These are phyloP conservation scores for Eristalis pertinax DNA, from an alignment of 2,888 invertebrate genomes.

Conservation along the genomic window DNA sequence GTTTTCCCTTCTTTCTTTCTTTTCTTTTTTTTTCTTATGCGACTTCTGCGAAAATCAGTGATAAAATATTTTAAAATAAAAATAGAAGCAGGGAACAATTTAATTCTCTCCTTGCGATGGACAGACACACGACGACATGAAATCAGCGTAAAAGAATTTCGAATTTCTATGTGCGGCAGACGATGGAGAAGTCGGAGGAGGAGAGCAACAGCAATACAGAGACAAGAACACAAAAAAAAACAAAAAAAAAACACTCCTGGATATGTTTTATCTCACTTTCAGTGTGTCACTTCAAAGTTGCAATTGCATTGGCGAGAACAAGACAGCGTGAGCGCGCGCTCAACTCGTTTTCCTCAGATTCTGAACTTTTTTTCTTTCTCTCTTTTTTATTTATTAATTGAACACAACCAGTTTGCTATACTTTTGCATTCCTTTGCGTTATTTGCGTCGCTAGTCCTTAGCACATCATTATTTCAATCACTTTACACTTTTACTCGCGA, in stretches of 20 bases:
- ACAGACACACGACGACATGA: slow-evolving; percentile 54
- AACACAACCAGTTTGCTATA: slow-evolving; percentile 58
- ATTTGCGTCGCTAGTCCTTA: not conserved
- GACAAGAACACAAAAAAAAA: slow-evolving; percentile 36
- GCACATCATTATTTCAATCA: not conserved
- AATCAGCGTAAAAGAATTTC: slow-evolving; percentile 72
- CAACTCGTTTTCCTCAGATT: slow-evolving; percentile 43
- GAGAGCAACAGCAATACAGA: slow-evolving; percentile 27
- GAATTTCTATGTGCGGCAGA: slow-evolving; percentile 22
- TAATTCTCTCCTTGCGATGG: slow-evolving; percentile 26
- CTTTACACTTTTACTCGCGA: not conserved
- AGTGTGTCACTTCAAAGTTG: slow-evolving; percentile 49
- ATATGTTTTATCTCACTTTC: slow-evolving; percentile 55
- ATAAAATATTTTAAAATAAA: slow-evolving; percentile 38
- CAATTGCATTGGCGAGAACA: slow-evolving; percentile 31
- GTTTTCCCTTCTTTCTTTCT: slow-evolving; percentile 1
- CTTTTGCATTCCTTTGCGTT: slow-evolving; percentile 19
- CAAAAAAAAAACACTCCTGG: slow-evolving; percentile 27
- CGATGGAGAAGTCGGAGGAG: slow-evolving; percentile 38
- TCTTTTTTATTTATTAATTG: slow-evolving; percentile 60
- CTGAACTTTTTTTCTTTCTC: slow-evolving; percentile 33
- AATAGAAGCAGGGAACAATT: slow-evolving; percentile 18
- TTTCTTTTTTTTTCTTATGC: not conserved
- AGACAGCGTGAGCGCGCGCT: slow-evolving; percentile 33
- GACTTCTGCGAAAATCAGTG: slow-evolving; percentile 8